Evolutionary conservation across 2,113 vertebrate species (phyloP).

Genomic region (Tenebrosternarchus preto): DNA sequence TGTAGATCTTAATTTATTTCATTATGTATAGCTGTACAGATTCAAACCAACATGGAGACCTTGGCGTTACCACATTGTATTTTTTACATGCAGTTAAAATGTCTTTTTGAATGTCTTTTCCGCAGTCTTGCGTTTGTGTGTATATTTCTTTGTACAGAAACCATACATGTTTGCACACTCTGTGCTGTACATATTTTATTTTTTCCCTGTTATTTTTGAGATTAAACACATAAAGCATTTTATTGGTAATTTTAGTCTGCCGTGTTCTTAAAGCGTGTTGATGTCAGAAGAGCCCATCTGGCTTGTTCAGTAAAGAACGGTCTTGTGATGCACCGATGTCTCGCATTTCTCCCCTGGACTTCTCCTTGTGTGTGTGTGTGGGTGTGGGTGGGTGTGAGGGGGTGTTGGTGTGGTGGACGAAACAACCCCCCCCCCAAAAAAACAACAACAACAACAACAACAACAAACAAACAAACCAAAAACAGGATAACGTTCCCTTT

Average conservation of each 20-base stretch:
- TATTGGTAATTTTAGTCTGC: slow-evolving; percentile 66
- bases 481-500: background rate
- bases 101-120: slow-evolving; percentile 49
- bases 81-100: slow-evolving; percentile 63
- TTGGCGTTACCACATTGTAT: slow-evolving; percentile 18
- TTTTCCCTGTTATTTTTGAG: slow-evolving; percentile 86
- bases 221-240: slow-evolving; percentile 82
- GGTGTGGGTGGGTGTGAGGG: too few relatives aligned
- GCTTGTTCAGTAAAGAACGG: too few relatives aligned
- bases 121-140: slow-evolving; percentile 78
- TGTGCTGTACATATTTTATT: slow-evolving; percentile 88
- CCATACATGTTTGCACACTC: slow-evolving; percentile 80
- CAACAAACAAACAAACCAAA: too few relatives aligned
- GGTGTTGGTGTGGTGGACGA: too few relatives aligned
- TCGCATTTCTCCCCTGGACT: too few relatives aligned
- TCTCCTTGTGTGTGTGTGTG: background rate
- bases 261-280: background rate
- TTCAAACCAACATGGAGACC: slow-evolving; percentile 8
- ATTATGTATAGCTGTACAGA: slow-evolving; percentile 86
- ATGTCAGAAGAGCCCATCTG: too few relatives aligned
- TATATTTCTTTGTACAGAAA: slow-evolving; percentile 91
- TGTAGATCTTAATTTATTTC: slow-evolving; percentile 63
- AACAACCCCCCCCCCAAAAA: too few relatives aligned
- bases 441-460: too few relatives aligned
- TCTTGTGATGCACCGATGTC: too few relatives aligned